These are phyloP conservation scores for Chymomyza caudatula DNA, from an alignment of 2,888 invertebrate genomes.

Conservation along the genomic window DNA sequence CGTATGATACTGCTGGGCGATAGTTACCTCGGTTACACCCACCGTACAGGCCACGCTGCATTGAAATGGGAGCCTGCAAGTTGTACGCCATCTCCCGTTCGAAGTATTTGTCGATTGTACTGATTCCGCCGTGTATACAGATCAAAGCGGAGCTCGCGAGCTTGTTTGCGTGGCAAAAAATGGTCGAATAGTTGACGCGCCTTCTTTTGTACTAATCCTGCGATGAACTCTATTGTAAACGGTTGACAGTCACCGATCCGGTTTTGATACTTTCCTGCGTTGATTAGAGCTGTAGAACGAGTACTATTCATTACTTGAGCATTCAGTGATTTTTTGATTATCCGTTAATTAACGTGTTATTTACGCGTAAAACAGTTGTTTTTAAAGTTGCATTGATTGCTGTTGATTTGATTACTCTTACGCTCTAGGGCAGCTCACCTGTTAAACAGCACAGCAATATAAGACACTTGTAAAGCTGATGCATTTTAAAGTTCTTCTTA, in stretches of 20 bases:
- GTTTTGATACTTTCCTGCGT: conserved; percentile 34
- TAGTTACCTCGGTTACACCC: conserved; percentile 4
- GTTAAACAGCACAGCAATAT: background rate
- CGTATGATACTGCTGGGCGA: background rate
- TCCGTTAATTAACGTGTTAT: background rate
- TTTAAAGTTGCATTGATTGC: background rate
- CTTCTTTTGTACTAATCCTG: conserved; percentile 49
- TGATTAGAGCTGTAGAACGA: background rate
- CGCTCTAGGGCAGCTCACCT: background rate
- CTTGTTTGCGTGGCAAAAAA: conserved; percentile 12
- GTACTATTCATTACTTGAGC: background rate
- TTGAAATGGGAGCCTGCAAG: conserved; percentile 49
- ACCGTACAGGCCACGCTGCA: conserved; percentile 55
- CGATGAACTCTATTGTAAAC: conserved; percentile 55
- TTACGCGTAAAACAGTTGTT: too few species aligned
- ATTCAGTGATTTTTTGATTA: background rate
- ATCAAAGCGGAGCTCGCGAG: conserved; percentile 46
- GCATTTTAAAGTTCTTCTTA: background rate
- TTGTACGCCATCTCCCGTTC: conserved; percentile 28
- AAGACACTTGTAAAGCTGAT: background rate
- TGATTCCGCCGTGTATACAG: conserved; percentile 54
- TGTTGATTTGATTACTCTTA: background rate
- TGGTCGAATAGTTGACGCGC: conserved; percentile 50
- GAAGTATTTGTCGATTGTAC: conserved; percentile 38
- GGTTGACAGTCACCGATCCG: conserved; percentile 54